Evolutionary conservation across 2,797 vertebrate genomes (phyloP), one percentile per base, ranked within the genome.

Genomic region (Tolypeutes matacus): DNA sequence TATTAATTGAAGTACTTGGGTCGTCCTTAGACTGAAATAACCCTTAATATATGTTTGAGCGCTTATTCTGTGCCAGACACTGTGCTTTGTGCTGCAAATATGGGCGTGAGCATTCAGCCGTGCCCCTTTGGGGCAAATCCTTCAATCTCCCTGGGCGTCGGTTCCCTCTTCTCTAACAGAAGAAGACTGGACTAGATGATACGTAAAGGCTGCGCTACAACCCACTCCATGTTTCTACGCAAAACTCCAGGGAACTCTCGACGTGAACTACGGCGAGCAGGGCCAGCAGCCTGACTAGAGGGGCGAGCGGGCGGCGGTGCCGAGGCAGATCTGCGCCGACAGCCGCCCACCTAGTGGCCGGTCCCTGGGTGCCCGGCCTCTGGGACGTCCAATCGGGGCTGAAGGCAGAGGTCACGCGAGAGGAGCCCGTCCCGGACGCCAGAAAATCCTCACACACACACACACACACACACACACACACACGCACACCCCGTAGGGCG

Each of bases 1-100:
- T 91, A 86, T 29, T 80, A 69, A 58, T 62, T 91, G 3, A 89
- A 93, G 13, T 62, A 58, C 17, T 80, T 92, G 25, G 73, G 58
- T 5, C 76, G 82, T 46, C 56, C 21, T 83, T 46, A 67, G 29
- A 70, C 67, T 8, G n/a, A 89, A 89, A 31, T 39, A 20, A 56
- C 76, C 10, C 31, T 51, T 42, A 13, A 56, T 34, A 56, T 36
- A 77, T 2, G 27, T 53, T 36, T 4, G 31, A 46, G 51, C 1
- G 21, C 27, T 42, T 20, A 14, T 23, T 58, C 31, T 23, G 53
- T 29, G n/a, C 23, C 27, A 42, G 51, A 53, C 58, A 49, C 14
- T 34, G 77, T 34, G 77, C 25, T 56, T 29, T 34, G 67, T 17
- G 81, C 36, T 67, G 31, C 4, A 34, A 89, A 94, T 36, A 21